A percentile compares a stretch with the other conserved stretches of the same genome.
Conservation (phyloP, 1,140 invertebrate genomes). For the Drosophila repleta region DNA sequence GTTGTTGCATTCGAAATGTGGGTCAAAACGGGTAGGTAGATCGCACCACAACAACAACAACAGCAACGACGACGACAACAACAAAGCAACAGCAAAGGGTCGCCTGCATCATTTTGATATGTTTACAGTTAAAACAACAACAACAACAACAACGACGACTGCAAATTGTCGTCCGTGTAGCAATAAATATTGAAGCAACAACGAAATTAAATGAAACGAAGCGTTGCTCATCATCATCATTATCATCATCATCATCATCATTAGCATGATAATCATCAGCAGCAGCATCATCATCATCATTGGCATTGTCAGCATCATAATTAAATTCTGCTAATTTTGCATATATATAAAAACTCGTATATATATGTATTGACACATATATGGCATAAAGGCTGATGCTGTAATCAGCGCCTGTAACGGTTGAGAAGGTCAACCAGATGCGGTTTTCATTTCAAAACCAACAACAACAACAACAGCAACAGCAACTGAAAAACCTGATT, state of each 20-base stretch:
- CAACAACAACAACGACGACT: conserved; percentile 27
- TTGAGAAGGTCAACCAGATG: conserved; percentile 76
- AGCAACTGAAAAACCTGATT: conserved; percentile 36
- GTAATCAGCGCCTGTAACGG: conserved; percentile 73
- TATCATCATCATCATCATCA: conserved; percentile 14
- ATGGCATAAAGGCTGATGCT: conserved; percentile 49
- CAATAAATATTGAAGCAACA: conserved; percentile 42
- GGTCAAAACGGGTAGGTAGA: conserved; percentile 61
- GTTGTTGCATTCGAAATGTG: conserved; percentile 55
- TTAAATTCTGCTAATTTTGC: conserved; percentile 49
- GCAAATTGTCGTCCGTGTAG: conserved; percentile 41
- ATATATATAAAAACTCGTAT: conserved; percentile 8
- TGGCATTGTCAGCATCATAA: conserved; percentile 30
- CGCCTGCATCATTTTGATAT: conserved; percentile 41
- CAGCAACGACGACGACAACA: too few species aligned
- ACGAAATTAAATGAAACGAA: conserved; percentile 20
- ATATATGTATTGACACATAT: conserved; percentile 43
- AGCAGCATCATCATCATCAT: conserved; percentile 11
- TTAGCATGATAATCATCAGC: conserved; percentile 5
- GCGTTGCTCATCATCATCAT: conserved; percentile 24
- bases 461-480: conserved; percentile 11
- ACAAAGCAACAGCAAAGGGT: conserved; percentile 41
- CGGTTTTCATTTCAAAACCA: conserved; percentile 43
- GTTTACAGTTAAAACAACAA: conserved; percentile 71
- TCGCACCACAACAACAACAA: conserved; percentile 29